These are phyloP conservation scores for Orthosia gothica DNA, from an alignment of 2,888 invertebrate species.

Conservation along the genomic window DNA sequence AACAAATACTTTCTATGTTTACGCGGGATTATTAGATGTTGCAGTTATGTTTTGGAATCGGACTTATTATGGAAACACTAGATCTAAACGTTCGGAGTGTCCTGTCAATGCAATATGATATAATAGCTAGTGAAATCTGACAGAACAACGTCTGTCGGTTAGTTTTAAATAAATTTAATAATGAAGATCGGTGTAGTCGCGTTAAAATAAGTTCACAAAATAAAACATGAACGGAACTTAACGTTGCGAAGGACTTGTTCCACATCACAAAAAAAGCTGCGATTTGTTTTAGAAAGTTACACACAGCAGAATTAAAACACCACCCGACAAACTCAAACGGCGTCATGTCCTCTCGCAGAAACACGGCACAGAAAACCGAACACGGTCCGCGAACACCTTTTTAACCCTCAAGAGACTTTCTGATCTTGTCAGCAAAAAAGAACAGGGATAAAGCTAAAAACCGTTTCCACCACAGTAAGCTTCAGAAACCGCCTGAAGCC, in stretches of 20 bases:
- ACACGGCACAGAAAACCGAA: slow-evolving; percentile 20
- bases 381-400: slow-evolving; percentile 21
- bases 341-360: neutral
- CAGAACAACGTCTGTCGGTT: too few relatives aligned
- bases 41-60: neutral
- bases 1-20: slow-evolving; percentile 1
- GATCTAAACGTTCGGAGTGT: neutral
- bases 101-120: too few relatives aligned
- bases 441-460: slow-evolving; percentile 18
- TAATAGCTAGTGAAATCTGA: too few relatives aligned
- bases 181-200: too few relatives aligned
- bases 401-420: slow-evolving; percentile 21
- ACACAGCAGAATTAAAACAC: neutral
- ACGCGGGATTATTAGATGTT: neutral
- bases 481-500: slow-evolving; percentile 35
- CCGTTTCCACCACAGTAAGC: slow-evolving; percentile 17
- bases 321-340: neutral
- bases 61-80: neutral
- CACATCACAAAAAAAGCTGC: too few relatives aligned
- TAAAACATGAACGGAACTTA: too few relatives aligned
- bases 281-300: neutral
- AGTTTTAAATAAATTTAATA: too few relatives aligned
- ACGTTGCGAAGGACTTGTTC: too few relatives aligned
- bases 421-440: slow-evolving; percentile 34
- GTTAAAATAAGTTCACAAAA: too few relatives aligned